A percentile compares a stretch with the other conserved stretches of the same genome.
These are phyloP conservation scores for Aplysina aerophoba DNA, from an alignment of 37 sponge, comb jelly and placozoan genomes.

Conservation along the genomic window DNA sequence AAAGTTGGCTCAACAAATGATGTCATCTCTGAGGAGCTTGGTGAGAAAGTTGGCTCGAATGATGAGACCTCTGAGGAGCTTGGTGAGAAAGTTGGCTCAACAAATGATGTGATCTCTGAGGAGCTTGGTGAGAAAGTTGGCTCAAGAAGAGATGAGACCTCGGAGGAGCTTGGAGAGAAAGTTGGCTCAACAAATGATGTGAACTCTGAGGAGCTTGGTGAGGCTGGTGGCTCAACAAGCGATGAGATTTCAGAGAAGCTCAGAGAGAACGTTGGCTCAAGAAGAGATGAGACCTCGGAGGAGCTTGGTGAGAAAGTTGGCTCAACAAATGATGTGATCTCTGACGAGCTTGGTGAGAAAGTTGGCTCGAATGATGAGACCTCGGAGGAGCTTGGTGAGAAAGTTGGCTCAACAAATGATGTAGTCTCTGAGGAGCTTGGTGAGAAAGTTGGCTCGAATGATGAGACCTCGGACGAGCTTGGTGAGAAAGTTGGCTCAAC, in stretches of 20 bases:
- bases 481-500: neutral
- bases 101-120: neutral
- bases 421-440: neutral
- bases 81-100: neutral
- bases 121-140: neutral
- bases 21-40: neutral
- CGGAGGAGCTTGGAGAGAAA: neutral
- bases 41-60: neutral
- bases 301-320: neutral
- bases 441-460: neutral
- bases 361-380: neutral
- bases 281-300: neutral
- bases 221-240: neutral
- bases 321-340: neutral
- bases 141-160: neutral
- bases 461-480: neutral
- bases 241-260: neutral
- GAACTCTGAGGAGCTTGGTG: neutral
- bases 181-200: neutral
- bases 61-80: neutral
- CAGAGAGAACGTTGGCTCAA: neutral
- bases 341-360: neutral
- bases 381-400: neutral
- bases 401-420: neutral
- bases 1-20: neutral